Evolutionary conservation across 2,888 invertebrate species (phyloP).

Genomic region (Drosophila mulleri): DNA sequence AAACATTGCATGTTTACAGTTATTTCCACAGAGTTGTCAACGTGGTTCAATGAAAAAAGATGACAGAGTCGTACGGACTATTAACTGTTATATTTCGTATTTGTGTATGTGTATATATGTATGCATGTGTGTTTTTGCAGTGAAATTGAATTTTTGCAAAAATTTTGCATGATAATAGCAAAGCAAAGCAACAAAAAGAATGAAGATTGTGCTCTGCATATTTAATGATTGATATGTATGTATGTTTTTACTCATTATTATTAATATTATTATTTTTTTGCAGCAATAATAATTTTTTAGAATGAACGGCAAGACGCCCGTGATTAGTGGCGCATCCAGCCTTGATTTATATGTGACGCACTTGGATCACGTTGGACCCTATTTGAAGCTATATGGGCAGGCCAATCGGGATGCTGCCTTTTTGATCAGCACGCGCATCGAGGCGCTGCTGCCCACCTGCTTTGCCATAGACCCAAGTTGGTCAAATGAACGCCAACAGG

Average conservation of each 20-base stretch:
- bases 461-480: conserved; percentile 77
- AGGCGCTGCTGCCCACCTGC: conserved; percentile 77
- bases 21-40: conserved; percentile 50
- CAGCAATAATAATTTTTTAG: conserved; percentile 53
- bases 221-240: conserved; percentile 20
- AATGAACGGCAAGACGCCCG: conserved; percentile 60
- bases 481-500: conserved; percentile 76
- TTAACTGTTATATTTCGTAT: conserved; percentile 52
- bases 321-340: conserved; percentile 43
- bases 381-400: conserved; percentile 91
- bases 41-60: neutral
- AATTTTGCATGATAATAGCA: conserved; percentile 4
- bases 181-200: neutral
- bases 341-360: conserved; percentile 64
- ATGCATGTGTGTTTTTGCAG: conserved; percentile 9
- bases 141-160: conserved; percentile 40
- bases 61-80: neutral
- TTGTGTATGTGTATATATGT: neutral
- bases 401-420: conserved; percentile 78
- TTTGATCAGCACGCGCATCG: conserved; percentile 79
- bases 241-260: neutral
- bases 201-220: conserved; percentile 40
- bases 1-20: conserved; percentile 52
- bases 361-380: conserved; percentile 89
- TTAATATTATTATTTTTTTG: conserved; percentile 8